Percentiles rank a stretch among this genome's conserved stretches.
phyloP scores from a whole-genome alignment of 2,888 invertebrate species.

The Lissonota sp. region DNA sequence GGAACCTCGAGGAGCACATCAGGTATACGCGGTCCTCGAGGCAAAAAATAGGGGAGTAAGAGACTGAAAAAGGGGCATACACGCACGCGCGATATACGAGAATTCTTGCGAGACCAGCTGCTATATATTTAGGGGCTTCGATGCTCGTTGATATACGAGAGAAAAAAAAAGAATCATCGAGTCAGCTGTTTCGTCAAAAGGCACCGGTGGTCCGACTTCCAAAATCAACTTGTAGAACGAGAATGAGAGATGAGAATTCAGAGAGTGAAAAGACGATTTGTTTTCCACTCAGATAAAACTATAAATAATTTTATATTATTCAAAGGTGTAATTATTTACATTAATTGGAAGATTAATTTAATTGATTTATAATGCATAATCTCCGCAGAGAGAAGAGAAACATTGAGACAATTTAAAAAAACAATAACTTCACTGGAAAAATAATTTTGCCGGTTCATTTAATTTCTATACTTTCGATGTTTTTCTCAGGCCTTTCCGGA shows the following conservation, averaged over 20 bases:
- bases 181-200: constrained; percentile 74
- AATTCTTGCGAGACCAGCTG: constrained; percentile 64
- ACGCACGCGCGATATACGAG: constrained; percentile 53
- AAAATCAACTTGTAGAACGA: no score
- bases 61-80: constrained; percentile 5
- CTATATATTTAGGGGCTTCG: constrained; percentile 47
- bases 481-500: background rate
- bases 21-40: constrained; percentile 42
- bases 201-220: constrained; percentile 48
- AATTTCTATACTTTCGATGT: no score
- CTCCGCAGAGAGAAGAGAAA: no score
- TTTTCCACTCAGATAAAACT: no score
- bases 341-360: no score
- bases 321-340: no score
- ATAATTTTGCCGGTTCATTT: background rate
- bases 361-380: no score
- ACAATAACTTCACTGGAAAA: no score
- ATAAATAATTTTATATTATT: no score
- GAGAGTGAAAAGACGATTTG: no score
- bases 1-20: constrained; percentile 17
- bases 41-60: constrained; percentile 25
- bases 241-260: no score
- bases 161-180: constrained; percentile 68
- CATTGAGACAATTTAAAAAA: no score
- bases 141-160: background rate